Percentiles rank a stretch among this genome's conserved stretches.
phyloP scores from a whole-genome alignment of 35 echinoderm and acorn worm genomes.

The Holothuria glaberrima region DNA sequence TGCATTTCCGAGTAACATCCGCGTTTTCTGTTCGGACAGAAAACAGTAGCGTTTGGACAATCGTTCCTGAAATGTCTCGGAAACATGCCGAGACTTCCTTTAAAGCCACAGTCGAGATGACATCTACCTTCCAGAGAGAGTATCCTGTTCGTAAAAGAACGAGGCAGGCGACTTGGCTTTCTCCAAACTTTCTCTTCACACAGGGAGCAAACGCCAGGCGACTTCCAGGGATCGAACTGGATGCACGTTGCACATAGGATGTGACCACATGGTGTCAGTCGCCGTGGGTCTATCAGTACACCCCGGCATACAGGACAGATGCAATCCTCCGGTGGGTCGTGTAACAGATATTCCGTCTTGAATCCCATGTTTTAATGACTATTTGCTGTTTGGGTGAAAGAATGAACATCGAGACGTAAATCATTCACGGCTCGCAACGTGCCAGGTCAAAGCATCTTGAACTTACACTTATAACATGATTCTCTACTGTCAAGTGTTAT shows the following conservation, averaged over 20 bases:
- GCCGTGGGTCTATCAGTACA: conserved; percentile 28
- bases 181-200: neutral
- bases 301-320: conserved; percentile 11
- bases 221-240: neutral
- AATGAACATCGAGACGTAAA: no score
- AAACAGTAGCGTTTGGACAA: conserved; percentile 16
- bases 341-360: conserved; percentile 11
- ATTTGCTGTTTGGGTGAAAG: no score
- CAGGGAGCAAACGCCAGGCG: neutral
- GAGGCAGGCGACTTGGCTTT: neutral
- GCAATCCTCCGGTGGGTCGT: conserved; percentile 17
- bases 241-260: conserved; percentile 9
- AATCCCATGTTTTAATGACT: conserved; percentile 19
- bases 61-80: neutral
- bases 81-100: neutral
- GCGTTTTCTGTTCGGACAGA: conserved; percentile 8
- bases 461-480: no score
- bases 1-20: neutral
- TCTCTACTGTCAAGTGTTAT: no score
- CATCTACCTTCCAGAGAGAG: neutral
- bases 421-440: no score
- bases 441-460: no score
- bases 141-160: conserved; percentile 1
- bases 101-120: conserved; percentile 28
- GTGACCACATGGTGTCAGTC: conserved; percentile 34